Evolutionary conservation across 2,113 vertebrate genomes (phyloP), one percentile per base, ranked within the genome.

Genomic region (Blennius ocellaris): DNA sequence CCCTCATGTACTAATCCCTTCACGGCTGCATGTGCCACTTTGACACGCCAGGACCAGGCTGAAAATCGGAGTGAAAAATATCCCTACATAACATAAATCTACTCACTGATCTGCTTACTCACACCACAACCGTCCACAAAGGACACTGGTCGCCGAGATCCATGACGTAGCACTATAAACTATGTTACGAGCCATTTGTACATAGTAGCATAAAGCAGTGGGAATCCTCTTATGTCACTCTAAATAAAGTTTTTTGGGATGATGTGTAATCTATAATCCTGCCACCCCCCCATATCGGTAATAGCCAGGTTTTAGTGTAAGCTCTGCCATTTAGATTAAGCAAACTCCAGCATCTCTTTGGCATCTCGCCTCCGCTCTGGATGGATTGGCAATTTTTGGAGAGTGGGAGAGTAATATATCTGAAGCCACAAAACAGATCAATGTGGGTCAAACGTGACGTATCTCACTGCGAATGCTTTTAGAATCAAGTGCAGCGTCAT

Each of bases 221-320:
- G 6, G 72, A 92, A 92, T 93, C 90, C 87, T 92, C 88, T 92
- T 92, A 92, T 76, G 75, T 79, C 68, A 85, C 61, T 74, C 80
- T 90, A 91, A 93, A 91, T 91, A 92, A 92, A 91, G 73, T 91
- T 89, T 91, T 91, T 93, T 91, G 85, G 77, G 82, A 92, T 90
- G 74, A 87, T 80, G 83, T 86, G 73, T 90, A 89, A 93, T 93
- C 87, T 93, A 78, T 93, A 91, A 92, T 90, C 84, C 85, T 15
- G 63, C 21, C 21, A 30, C 69, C 65, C 75, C 81, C 75, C 80
- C 82, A 64, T 89, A 90, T 91, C 85, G 79, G 89, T 87, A 86
- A 91, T 88, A 89, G 81, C 87, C 80, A 77, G 82, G 83, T 89
- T n/a, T 92, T 90, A 90, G 77, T 58, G 45, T 90, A 90, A 92